Evolutionary conservation across 2,888 invertebrate species (phyloP).

Genomic region (Eugnorisma glareosa): DNA sequence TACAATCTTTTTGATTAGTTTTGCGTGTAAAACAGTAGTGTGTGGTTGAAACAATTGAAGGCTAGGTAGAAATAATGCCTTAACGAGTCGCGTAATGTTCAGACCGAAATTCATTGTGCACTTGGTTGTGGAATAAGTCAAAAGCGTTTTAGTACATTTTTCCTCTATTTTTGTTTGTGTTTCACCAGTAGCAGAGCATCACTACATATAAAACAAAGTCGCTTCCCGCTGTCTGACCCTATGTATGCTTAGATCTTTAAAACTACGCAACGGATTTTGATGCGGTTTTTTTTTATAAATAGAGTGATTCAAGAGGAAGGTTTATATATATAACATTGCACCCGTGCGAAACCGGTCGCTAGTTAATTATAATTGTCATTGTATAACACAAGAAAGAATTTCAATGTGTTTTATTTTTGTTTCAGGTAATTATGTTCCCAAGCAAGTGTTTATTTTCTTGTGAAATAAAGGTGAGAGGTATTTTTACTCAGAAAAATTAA

Average conservation of each 20-base stretch:
- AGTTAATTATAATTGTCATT: background rate
- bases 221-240: too few relatives aligned
- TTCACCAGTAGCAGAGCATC: background rate
- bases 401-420: background rate
- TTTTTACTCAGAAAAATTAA: background rate
- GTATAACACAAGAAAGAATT: background rate
- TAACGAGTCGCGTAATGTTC: conserved; percentile 45
- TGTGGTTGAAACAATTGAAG: conserved; percentile 54
- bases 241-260: too few relatives aligned
- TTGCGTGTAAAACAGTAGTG: conserved; percentile 30
- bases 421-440: conserved; percentile 26
- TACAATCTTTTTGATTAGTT: conserved; percentile 24
- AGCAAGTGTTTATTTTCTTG: background rate
- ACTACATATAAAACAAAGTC: too few relatives aligned
- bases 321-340: too few relatives aligned
- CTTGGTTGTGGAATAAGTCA: conserved; percentile 34
- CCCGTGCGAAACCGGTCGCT: too few relatives aligned
- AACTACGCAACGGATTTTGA: too few relatives aligned
- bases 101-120: conserved; percentile 49
- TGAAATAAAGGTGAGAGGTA: conserved; percentile 4
- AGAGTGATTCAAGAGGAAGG: too few relatives aligned
- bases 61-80: conserved; percentile 25
- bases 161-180: background rate
- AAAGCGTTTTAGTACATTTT: background rate
- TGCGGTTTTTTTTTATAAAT: too few relatives aligned